A percentile compares a stretch with the other conserved stretches of the same genome.
Evolutionary conservation across 2,797 vertebrate genomes (phyloP).

Genomic region (Sebastes hubbsi): DNA sequence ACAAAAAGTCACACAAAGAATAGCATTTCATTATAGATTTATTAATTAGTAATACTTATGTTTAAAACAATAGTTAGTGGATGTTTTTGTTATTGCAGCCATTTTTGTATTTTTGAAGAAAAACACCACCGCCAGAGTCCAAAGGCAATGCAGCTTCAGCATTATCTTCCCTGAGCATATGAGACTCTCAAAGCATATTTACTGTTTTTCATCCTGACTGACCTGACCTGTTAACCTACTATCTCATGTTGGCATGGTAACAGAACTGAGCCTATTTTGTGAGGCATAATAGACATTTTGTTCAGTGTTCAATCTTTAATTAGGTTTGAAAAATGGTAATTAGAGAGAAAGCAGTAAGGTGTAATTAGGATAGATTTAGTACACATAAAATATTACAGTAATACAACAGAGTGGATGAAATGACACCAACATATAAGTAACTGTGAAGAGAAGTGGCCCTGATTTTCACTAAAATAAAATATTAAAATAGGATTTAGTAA

Average conservation of each 20-base stretch:
- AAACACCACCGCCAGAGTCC: neutral
- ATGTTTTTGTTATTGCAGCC: neutral
- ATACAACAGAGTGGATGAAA: constrained; percentile 29
- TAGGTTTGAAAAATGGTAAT: constrained; percentile 40
- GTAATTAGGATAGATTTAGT: constrained; percentile 45
- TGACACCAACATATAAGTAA: constrained; percentile 17
- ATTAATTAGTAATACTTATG: neutral
- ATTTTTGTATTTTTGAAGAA: neutral
- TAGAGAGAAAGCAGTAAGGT: constrained; percentile 5
- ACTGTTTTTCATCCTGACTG: neutral
- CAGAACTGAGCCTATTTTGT: constrained; percentile 2
- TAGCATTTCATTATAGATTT: neutral
- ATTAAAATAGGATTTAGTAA: constrained; percentile 22
- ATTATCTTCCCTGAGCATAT: neutral
- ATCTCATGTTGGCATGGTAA: constrained; percentile 2
- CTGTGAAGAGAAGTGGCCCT: neutral
- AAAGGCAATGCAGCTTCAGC: neutral
- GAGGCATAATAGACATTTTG: neutral
- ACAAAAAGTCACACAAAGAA: neutral
- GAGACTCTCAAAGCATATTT: constrained; percentile 1
- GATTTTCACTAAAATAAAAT: constrained; percentile 20
- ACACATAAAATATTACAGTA: constrained; percentile 33
- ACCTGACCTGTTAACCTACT: neutral
- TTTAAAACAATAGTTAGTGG: neutral
- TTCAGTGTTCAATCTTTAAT: constrained; percentile 40